A percentile compares a stretch with the other conserved stretches of the same genome.
These are phyloP conservation scores for Sciurus vulgaris DNA, from an alignment of 2,797 vertebrate species.

Conservation along the genomic window DNA sequence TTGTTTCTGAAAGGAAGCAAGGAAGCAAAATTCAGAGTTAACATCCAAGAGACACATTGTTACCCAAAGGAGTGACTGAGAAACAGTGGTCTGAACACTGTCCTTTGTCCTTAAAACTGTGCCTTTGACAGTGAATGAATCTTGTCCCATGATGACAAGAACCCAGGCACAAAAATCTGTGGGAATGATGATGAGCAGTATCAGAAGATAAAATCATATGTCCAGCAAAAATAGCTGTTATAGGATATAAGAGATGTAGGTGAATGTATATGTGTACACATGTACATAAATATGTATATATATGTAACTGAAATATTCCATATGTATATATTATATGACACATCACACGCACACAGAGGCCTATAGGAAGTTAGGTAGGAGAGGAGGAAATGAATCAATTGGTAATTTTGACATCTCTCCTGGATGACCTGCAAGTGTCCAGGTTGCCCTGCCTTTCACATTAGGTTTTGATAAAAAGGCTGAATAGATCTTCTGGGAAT, in stretches of 20 bases:
- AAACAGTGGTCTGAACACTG: not conserved
- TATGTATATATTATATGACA: not conserved
- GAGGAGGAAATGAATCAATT: not conserved
- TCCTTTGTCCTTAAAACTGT: conserved; percentile 26
- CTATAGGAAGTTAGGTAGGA: not conserved
- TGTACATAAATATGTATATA: not conserved
- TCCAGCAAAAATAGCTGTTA: not conserved
- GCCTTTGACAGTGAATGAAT: not conserved
- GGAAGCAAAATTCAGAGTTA: not conserved
- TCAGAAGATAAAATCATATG: not conserved
- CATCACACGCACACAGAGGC: not conserved
- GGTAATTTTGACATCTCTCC: not conserved
- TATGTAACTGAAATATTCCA: not conserved
- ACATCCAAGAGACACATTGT: not conserved
- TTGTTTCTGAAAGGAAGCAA: conserved; percentile 13
- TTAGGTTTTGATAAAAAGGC: not conserved
- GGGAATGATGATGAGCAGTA: not conserved
- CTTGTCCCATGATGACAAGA: not conserved
- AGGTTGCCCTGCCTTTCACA: not conserved
- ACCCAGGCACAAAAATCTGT: not conserved
- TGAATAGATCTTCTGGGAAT: not conserved
- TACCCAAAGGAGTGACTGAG: not conserved
- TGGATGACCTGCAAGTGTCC: not conserved
- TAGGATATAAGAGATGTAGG: not conserved
- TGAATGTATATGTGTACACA: not conserved